These are phyloP conservation scores for Cloeon dipterum DNA, from an alignment of 2,888 invertebrate genomes.

Conservation along the genomic window DNA sequence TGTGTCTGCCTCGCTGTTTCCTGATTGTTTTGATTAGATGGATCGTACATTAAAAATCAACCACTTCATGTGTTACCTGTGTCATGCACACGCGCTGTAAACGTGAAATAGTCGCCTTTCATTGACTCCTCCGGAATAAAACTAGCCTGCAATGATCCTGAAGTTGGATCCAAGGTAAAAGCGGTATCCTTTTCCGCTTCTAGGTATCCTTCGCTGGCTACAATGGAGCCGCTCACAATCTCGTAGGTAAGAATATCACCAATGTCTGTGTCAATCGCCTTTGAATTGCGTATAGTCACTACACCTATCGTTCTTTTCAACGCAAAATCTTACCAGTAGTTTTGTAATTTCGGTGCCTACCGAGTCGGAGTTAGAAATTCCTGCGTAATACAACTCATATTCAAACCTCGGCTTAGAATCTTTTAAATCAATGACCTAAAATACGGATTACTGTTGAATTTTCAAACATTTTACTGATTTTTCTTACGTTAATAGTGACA, in stretches of 20 bases:
- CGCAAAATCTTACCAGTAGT: background rate
- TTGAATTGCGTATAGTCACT: background rate
- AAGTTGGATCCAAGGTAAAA: slow-evolving; percentile 19
- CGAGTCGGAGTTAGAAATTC: background rate
- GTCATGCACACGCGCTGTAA: slow-evolving; percentile 27
- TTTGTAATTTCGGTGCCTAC: background rate
- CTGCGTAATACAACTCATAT: background rate
- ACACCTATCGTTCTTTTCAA: background rate
- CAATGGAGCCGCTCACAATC: slow-evolving; percentile 19
- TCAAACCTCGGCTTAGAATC: background rate
- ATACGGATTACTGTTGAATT: too few species aligned
- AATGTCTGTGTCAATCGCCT: slow-evolving; percentile 32
- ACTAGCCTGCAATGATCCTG: slow-evolving; percentile 25
- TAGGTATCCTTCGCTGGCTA: slow-evolving; percentile 20
- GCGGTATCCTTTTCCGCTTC: slow-evolving; percentile 18
- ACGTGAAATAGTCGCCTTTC: slow-evolving; percentile 36
- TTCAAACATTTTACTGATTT: too few species aligned
- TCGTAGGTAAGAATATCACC: slow-evolving; percentile 20
- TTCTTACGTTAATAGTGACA: too few species aligned
- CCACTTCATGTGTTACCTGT: too few species aligned
- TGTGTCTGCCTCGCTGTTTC: slow-evolving; percentile 17
- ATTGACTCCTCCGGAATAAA: slow-evolving; percentile 27
- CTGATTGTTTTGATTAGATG: slow-evolving; percentile 1
- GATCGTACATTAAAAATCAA: background rate
- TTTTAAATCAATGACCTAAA: too few species aligned